Base-by-base conservation (phyloP, 2,888 invertebrate species). In the Lithosia quadra region DNA sequence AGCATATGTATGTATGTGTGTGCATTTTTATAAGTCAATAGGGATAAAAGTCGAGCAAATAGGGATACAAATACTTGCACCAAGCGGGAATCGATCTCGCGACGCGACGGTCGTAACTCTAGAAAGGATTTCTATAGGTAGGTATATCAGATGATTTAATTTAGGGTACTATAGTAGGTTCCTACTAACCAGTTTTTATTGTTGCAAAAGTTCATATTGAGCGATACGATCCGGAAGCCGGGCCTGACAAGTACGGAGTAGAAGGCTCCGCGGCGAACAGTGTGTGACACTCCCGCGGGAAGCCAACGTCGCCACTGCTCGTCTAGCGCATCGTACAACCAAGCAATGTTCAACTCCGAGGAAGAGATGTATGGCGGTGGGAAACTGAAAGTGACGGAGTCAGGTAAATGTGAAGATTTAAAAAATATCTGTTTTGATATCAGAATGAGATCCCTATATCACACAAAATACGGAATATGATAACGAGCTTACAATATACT, bases 161-260 rank as follows among this genome's bases (percentile, higher is more conserved):
- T 43, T 43, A 10, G 34, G 34, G 7, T 55, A 21, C n/a, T 49
- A n/a, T 8, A n/a, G 0, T 33, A n/a, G n/a, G n/a, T n/a, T n/a
- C 24, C n/a, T 33, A 69, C 72, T 90, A 89, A 97, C 99, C 99
- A 99, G 93, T 99, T 99, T 87, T 98, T 98, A 86, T 98, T 98
- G 89, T 99, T 98, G 91, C 99, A 99, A 91, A 98, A 99, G 92
- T 99, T 99, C 97, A 98, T 99, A 88, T 99, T 99, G n/a, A 99
- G 95, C 0, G 99, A 99, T 76, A 99, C 97, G 67, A 99, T 96
- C 69, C 99, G 96, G 89, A 99, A 98, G 22, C 98, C 98, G 0
- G 98, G 98, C 53, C 98, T 96, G 10, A 99, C 97, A 61, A 98
- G 96, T 1, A 98, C 98, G 4, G 99, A 98, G 92, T 99, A 99